phyloP scores from a whole-genome alignment of 2,113 vertebrate genomes.

The Rhinopomastus cyanomelas region DNA sequence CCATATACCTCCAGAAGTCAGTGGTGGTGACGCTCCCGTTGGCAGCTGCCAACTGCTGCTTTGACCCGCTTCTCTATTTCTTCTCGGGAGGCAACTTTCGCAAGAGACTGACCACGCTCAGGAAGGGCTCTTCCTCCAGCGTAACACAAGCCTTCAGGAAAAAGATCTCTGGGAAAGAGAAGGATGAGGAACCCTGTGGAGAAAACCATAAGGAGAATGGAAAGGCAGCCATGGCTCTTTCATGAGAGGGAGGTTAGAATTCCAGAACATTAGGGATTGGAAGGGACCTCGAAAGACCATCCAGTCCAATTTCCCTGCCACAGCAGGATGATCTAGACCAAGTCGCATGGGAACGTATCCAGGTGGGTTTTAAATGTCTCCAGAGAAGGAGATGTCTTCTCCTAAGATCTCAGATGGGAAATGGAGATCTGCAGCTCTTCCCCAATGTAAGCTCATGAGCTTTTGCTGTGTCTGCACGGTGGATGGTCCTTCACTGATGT shows the following conservation, averaged over 20 bases:
- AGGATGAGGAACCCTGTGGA: slow-evolving; percentile 50
- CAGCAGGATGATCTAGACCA: too few relatives aligned
- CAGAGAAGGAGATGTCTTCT: too few relatives aligned
- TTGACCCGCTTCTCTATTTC: slow-evolving; percentile 94
- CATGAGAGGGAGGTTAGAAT: too few relatives aligned
- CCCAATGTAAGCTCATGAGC: not conserved
- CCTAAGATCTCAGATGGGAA: not conserved
- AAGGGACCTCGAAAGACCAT: too few relatives aligned
- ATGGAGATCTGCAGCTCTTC: not conserved
- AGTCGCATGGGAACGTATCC: too few relatives aligned
- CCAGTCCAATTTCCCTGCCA: too few relatives aligned
- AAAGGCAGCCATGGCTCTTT: fast-evolving
- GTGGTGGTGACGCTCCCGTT: slow-evolving; percentile 90
- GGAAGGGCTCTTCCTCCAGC: slow-evolving; percentile 77
- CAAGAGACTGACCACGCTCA: slow-evolving; percentile 82
- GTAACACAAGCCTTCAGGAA: slow-evolving; percentile 53
- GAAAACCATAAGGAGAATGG: not conserved
- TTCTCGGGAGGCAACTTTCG: slow-evolving; percentile 93
- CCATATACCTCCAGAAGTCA: slow-evolving; percentile 84
- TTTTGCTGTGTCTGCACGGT: fast-evolving
- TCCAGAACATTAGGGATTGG: too few relatives aligned
- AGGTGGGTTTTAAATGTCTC: too few relatives aligned
- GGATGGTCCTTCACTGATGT: not conserved
- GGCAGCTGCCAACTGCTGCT: slow-evolving; percentile 92
- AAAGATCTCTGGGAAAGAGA: slow-evolving; percentile 69